Conservation (phyloP, 1,140 invertebrate genomes). For the Leptoteleia sp. region DNA sequence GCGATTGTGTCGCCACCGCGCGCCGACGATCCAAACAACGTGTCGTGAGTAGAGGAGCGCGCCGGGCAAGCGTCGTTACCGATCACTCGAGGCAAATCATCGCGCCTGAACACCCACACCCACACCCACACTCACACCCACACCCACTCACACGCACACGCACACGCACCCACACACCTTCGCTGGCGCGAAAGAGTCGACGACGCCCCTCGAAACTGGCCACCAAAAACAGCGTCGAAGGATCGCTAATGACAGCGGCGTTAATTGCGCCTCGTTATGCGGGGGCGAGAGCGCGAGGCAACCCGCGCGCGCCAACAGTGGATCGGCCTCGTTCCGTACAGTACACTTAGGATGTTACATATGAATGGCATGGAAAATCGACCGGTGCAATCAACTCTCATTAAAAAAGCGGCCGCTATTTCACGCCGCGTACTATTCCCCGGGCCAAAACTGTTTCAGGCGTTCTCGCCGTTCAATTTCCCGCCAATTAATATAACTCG, state of each 20-base stretch:
- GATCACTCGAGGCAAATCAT: conserved; percentile 34
- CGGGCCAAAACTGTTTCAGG: conserved; percentile 30
- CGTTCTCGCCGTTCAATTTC: conserved; percentile 29
- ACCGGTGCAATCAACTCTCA: conserved; percentile 54
- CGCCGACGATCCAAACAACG: too few relatives aligned
- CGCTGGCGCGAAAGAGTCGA: too few relatives aligned
- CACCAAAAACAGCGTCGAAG: conserved; percentile 21
- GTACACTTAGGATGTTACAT: conserved; percentile 54
- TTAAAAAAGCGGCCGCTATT: conserved; percentile 40
- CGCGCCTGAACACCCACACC: too few relatives aligned
- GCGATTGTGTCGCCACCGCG: conserved; percentile 7
- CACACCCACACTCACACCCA: too few relatives aligned
- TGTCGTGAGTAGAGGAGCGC: too few relatives aligned
- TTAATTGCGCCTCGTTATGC: conserved; percentile 71
- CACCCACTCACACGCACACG: too few relatives aligned
- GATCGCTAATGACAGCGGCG: conserved; percentile 65
- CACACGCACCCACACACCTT: too few relatives aligned
- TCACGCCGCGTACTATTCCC: conserved; percentile 40
- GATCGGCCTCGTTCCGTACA: conserved; percentile 19
- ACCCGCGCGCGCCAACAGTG: conserved; percentile 29
- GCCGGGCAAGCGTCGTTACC: conserved; percentile 16
- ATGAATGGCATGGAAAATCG: conserved; percentile 59
- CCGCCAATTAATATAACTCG: conserved; percentile 42
- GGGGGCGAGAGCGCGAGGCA: conserved; percentile 51
- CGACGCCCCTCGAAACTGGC: conserved; percentile 29